phyloP scores from a whole-genome alignment of 2,888 invertebrate species.

The Linnaemya vulpina region DNA sequence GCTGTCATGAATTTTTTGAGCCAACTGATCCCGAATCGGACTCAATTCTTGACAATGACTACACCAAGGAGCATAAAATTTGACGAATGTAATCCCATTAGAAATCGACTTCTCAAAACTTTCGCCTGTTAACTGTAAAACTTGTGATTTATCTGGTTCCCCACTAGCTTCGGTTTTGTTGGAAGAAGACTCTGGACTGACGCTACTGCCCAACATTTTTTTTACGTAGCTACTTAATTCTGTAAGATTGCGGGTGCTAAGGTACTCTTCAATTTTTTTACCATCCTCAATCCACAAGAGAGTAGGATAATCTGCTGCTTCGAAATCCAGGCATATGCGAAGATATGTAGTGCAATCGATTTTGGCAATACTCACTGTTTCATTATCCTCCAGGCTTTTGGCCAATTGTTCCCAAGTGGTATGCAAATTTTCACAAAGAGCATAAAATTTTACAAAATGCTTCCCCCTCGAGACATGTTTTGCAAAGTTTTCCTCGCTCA shows the following conservation, averaged over 20 bases:
- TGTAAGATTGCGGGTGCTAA: constrained; percentile 87
- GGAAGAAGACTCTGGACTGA: constrained; percentile 24
- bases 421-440: constrained; percentile 92
- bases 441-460: constrained; percentile 95
- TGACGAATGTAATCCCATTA: constrained; percentile 90
- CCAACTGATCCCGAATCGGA: constrained; percentile 92
- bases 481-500: constrained; percentile 90
- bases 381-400: constrained; percentile 86
- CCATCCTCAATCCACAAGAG: constrained; percentile 94
- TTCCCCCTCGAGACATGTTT: constrained; percentile 88
- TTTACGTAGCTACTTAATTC: constrained; percentile 89
- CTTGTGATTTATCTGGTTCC: constrained; percentile 75
- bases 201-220: constrained; percentile 85
- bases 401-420: constrained; percentile 94
- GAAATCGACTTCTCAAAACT: constrained; percentile 89
- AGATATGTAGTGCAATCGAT: constrained; percentile 92
- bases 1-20: constrained; percentile 86
- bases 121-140: constrained; percentile 85
- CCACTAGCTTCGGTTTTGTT: constrained; percentile 74
- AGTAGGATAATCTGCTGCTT: constrained; percentile 94
- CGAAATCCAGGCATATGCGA: constrained; percentile 89
- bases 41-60: constrained; percentile 94
- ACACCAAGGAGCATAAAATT: constrained; percentile 96
- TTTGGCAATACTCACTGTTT: constrained; percentile 89
- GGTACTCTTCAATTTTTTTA: constrained; percentile 91